Evolutionary conservation across 2,797 vertebrate species (phyloP).

Genomic region (Tadarida brasiliensis): DNA sequence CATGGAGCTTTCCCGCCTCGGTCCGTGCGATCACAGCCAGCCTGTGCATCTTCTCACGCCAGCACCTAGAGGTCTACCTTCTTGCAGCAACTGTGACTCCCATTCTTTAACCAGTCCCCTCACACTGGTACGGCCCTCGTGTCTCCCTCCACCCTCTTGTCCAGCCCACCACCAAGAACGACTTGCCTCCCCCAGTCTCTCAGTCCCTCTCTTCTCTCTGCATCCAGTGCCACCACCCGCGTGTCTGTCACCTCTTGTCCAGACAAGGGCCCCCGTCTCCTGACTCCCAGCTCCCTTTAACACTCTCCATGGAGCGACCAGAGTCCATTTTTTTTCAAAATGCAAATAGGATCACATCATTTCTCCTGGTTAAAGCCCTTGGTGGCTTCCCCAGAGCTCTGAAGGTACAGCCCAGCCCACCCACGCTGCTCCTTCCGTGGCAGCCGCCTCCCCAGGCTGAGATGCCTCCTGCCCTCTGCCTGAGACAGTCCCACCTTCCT

Average conservation of each 20-base stretch:
- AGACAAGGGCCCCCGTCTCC: neutral
- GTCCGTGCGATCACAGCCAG: neutral
- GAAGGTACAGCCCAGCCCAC: neutral
- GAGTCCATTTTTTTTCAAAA: neutral
- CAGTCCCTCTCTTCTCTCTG: neutral
- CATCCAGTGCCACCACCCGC: neutral
- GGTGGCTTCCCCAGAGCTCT: neutral
- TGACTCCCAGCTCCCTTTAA: neutral
- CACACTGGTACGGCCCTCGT: neutral
- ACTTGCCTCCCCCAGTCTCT: neutral
- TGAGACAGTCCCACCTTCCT: neutral
- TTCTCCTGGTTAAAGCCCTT: too few relatives aligned
- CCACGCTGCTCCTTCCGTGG: too few relatives aligned
- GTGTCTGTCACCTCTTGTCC: accelerated
- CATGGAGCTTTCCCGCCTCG: neutral
- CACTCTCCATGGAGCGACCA: neutral
- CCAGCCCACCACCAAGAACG: neutral
- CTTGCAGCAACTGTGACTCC: neutral
- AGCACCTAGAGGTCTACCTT: neutral
- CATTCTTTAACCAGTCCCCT: neutral
- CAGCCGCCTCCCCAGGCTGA: neutral
- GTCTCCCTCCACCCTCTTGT: neutral
- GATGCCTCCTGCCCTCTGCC: accelerated
- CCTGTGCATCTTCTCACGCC: too few relatives aligned
- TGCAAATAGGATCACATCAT: accelerated